Evolutionary conservation across 2,797 vertebrate species (phyloP).

Genomic region (Cynodonichthys magdalenae): DNA sequence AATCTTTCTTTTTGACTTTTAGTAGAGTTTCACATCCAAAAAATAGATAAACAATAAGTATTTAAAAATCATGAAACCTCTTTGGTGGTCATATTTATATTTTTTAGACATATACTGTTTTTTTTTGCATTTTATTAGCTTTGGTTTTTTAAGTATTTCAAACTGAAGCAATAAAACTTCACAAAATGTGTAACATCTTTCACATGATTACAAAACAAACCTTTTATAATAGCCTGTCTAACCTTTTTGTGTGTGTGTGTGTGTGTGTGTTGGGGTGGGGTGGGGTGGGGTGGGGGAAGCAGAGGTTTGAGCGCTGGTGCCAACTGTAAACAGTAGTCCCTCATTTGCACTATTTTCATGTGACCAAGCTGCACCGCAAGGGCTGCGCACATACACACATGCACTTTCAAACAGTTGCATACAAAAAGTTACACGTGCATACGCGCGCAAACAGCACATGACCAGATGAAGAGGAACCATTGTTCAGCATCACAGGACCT

Average conservation of each 20-base stretch:
- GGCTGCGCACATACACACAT: slow-evolving; percentile 26
- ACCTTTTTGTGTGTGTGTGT: slow-evolving; percentile 26
- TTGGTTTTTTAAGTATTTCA: no score
- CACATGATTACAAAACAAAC: slow-evolving; percentile 36
- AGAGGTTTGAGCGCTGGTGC: slow-evolving; percentile 53
- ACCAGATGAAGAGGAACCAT: slow-evolving; percentile 81
- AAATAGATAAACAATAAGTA: no score
- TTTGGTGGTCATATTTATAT: no score
- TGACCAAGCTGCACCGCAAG: slow-evolving; percentile 68
- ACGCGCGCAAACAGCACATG: slow-evolving; percentile 69
- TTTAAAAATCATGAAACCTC: no score
- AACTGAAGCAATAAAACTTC: neutral
- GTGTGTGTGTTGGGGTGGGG: slow-evolving; percentile 4
- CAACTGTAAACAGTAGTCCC: slow-evolving; percentile 70
- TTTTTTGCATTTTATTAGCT: neutral
- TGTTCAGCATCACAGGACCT: slow-evolving; percentile 79
- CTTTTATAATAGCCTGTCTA: slow-evolving; percentile 44
- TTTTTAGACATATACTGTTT: no score
- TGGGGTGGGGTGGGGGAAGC: neutral
- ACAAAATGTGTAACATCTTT: slow-evolving; percentile 29
- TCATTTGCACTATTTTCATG: slow-evolving; percentile 77
- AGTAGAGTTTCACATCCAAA: no score
- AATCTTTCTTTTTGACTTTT: no score
- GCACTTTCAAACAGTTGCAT: slow-evolving; percentile 54
- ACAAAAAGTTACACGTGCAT: slow-evolving; percentile 54